Evolutionary conservation across 2,888 invertebrate genomes (phyloP).

Genomic region (Silvanus unidentatus): DNA sequence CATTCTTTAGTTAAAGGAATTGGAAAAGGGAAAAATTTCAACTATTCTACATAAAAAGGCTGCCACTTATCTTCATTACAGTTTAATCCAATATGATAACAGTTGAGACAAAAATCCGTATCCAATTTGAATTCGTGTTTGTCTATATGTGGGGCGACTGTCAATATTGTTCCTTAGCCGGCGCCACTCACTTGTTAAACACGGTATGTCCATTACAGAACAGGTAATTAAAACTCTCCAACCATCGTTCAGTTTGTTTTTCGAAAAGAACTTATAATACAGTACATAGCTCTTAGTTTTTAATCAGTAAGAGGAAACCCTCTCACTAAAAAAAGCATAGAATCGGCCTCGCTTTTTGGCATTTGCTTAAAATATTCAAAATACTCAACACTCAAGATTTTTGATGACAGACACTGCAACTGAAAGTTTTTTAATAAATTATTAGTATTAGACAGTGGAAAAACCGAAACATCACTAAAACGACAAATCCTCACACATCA

Average conservation of each 20-base stretch:
- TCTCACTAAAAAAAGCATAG: no score
- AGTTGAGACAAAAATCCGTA: not conserved
- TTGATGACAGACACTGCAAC: not conserved
- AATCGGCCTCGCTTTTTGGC: no score
- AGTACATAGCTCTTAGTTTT: constrained; percentile 43
- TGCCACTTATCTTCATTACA: not conserved
- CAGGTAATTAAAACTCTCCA: constrained; percentile 48
- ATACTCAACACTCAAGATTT: no score
- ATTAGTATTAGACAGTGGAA: no score
- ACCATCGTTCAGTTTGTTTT: constrained; percentile 37
- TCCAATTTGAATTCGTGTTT: constrained; percentile 24
- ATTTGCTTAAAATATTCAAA: no score
- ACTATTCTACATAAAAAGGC: no score
- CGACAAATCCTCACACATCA: not conserved
- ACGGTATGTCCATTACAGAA: constrained; percentile 49
- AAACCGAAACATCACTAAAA: not conserved
- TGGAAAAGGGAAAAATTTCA: no score
- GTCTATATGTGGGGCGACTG: constrained; percentile 42
- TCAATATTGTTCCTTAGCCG: constrained; percentile 42
- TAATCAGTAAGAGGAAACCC: no score
- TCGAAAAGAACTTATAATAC: constrained; percentile 29
- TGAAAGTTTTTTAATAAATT: not conserved
- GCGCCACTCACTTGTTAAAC: constrained; percentile 46
- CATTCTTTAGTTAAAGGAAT: no score
- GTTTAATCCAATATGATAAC: not conserved